Percentiles rank a stretch among this genome's conserved stretches.
Conservation (phyloP, 2,888 invertebrate genomes). For the Chironomus tentans region DNA sequence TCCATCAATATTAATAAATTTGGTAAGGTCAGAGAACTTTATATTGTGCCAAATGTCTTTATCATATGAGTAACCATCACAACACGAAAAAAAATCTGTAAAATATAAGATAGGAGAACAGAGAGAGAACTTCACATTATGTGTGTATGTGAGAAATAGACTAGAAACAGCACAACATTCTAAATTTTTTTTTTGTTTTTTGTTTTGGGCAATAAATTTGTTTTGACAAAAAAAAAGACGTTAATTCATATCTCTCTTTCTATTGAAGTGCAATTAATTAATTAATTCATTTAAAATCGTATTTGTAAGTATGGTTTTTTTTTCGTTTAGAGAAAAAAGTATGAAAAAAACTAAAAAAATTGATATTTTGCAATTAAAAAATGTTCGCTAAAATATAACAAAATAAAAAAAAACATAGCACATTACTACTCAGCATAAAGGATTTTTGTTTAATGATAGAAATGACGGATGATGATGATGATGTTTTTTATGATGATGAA, state of each 20-base stretch:
- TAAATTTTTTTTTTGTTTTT: neutral
- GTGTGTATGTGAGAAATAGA: neutral
- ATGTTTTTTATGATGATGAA: conserved; percentile 16
- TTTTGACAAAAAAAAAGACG: neutral
- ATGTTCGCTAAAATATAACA: neutral
- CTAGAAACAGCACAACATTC: neutral
- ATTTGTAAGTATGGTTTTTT: neutral
- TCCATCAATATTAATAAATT: conserved; percentile 43
- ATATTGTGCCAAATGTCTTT: conserved; percentile 43
- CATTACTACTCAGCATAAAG: neutral
- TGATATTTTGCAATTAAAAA: neutral
- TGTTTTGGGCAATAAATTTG: neutral
- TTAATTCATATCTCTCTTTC: neutral
- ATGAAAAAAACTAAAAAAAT: neutral
- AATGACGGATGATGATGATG: neutral
- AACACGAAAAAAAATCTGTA: conserved; percentile 23
- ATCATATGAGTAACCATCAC: conserved; percentile 26
- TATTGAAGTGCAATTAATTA: neutral
- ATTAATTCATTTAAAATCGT: neutral
- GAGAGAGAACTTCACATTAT: neutral
- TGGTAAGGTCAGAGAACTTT: conserved; percentile 43
- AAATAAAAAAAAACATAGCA: neutral
- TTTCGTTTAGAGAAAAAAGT: neutral
- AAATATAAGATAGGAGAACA: conserved; percentile 10
- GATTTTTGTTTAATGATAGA: neutral